phyloP scores from a whole-genome alignment of 2,797 vertebrate genomes.

The Leontocebus nigricollis region DNA sequence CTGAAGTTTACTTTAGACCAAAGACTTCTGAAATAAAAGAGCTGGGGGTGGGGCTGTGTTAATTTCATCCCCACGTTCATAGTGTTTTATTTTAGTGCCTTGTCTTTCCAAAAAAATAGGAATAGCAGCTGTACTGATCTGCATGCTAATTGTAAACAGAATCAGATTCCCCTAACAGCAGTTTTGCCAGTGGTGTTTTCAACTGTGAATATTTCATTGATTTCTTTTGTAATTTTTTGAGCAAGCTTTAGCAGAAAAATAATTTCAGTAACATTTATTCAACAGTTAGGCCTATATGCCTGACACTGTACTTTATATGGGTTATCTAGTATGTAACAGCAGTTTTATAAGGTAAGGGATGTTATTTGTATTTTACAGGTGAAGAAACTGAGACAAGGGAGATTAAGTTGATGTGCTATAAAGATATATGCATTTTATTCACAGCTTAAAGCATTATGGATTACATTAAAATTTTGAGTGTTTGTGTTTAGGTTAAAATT shows the following conservation, averaged over 20 bases:
- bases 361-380: slow-evolving; percentile 1
- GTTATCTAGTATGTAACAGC: background rate
- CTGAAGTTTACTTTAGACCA: slow-evolving; percentile 43
- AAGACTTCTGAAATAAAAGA: slow-evolving; percentile 14
- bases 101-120: background rate
- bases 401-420: slow-evolving; percentile 7
- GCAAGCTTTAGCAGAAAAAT: background rate
- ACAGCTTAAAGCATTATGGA: background rate
- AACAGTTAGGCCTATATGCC: background rate
- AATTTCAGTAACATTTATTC: slow-evolving; percentile 15
- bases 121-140: background rate
- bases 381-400: background rate
- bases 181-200: background rate
- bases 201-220: background rate
- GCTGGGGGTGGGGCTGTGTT: background rate
- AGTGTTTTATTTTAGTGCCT: slow-evolving; percentile 9
- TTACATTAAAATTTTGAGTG: background rate
- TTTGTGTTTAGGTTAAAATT: slow-evolving; percentile 22
- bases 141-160: background rate
- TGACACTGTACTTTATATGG: background rate
- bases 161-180: background rate
- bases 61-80: slow-evolving; percentile 26
- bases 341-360: background rate
- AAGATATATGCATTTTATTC: background rate
- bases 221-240: background rate